Evolutionary conservation across 2,888 invertebrate genomes (phyloP), one percentile per base, ranked within the genome.

Genomic region (Sminthurides aquaticus): DNA sequence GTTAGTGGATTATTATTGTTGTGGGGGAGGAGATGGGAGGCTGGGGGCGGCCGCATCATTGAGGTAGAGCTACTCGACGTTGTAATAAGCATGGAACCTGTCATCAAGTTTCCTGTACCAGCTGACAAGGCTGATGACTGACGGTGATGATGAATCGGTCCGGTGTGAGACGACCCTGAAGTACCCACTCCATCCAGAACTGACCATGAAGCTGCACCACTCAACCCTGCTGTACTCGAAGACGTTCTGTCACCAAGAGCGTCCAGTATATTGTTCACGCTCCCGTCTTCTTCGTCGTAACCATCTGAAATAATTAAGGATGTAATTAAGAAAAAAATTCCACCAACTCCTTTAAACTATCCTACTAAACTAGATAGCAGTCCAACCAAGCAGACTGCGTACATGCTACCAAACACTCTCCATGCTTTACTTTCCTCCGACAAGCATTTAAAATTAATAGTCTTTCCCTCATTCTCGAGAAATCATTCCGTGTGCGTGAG

Each of bases 211-310:
- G 57, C 64, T 15, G 68, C 70, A 25, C 67, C 68, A 57, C 71
- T 71, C 2, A 73, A 55, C 5, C 67, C 70, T 57, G 71, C 67
- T 15, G 69, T 61, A 18, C 11, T 11, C 1, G 73, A 72, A 18
- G 70, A 67, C n/a, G 69, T 68, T 57, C 71, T 52, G 28, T 67
- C 69, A 11, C 71, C 73, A 48, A 73, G 65, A 22, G 73, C 73
- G 56, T 74, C 74, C 64, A 74, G 60, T 56, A 74, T 74, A 49
- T 74, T 74, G 64, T 74, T 74, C 56, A 74, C 72, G 60, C 70
- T 70, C 26, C 72, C 71, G 61, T 73, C 73, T 20, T 74, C 72
- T 55, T 73, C 71, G 18, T 72, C 74, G 58, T 62, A 67, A 61
- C 65, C 68, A 64, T 62, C 24, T 62, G 8, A 48, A 59, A 59